Evolutionary conservation across 2,113 vertebrate species (phyloP).

Genomic region (Polyodon spathula): DNA sequence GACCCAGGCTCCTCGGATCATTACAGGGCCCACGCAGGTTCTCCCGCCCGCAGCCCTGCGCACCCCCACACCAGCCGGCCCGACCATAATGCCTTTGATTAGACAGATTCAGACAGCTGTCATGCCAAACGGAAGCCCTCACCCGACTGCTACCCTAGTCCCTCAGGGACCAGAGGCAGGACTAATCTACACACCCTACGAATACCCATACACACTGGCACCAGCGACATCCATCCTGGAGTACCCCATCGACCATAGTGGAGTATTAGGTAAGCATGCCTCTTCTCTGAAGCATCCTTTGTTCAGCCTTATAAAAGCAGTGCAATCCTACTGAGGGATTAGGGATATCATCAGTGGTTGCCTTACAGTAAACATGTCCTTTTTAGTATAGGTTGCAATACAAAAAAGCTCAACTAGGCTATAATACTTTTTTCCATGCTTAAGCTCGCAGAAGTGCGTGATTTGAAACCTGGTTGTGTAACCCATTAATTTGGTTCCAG

Average conservation of each 20-base stretch:
- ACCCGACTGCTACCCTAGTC: conserved; percentile 82
- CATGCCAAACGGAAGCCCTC: conserved; percentile 84
- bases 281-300: not conserved
- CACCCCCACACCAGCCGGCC: conserved; percentile 77
- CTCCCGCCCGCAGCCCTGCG: conserved; percentile 78
- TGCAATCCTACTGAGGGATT: too few species aligned
- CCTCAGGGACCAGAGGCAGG: conserved; percentile 86
- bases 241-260: conserved; percentile 94
- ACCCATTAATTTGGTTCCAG: too few species aligned
- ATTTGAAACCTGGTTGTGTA: too few species aligned
- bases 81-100: conserved; percentile 96
- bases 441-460: too few species aligned
- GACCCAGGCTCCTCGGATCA: conserved; percentile 87
- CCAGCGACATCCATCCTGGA: conserved; percentile 94
- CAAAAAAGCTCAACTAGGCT: too few species aligned
- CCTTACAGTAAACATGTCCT: too few species aligned
- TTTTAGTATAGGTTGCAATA: too few species aligned
- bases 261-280: conserved; percentile 85
- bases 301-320: conserved; percentile 20
- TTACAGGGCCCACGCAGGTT: conserved; percentile 85
- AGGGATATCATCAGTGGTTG: too few species aligned
- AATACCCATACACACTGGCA: conserved; percentile 93
- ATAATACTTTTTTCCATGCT: too few species aligned
- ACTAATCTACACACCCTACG: conserved; percentile 95
- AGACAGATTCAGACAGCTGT: conserved; percentile 97